Evolutionary conservation across 2,888 invertebrate species (phyloP).

Genomic region (Phasia obesa): DNA sequence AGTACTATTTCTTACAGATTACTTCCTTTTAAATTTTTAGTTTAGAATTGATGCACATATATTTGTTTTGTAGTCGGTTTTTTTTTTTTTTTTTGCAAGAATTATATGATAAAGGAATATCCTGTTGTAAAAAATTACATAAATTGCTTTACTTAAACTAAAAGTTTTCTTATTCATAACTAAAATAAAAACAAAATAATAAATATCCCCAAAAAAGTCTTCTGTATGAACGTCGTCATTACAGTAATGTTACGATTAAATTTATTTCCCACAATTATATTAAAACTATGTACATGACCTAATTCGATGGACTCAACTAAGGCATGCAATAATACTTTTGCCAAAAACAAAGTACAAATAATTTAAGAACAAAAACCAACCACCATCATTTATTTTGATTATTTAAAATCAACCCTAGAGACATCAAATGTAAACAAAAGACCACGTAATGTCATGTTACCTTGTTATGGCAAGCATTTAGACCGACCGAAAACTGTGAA

Average conservation of each 20-base stretch:
- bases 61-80: too few species aligned
- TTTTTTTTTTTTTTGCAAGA: too few species aligned
- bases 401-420: slow-evolving; percentile 65
- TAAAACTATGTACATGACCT: slow-evolving; percentile 48
- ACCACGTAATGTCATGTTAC: slow-evolving; percentile 14
- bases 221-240: too few species aligned
- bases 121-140: background rate
- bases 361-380: slow-evolving; percentile 26
- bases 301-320: slow-evolving; percentile 40
- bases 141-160: background rate
- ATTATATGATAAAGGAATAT: background rate
- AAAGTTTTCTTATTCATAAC: background rate
- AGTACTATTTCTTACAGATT: too few species aligned
- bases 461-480: background rate
- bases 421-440: slow-evolving; percentile 25
- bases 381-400: slow-evolving; percentile 52
- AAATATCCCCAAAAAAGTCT: too few species aligned
- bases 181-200: too few species aligned
- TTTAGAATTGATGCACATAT: too few species aligned
- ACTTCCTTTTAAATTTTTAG: too few species aligned
- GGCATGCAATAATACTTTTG: slow-evolving; percentile 4
- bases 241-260: slow-evolving; percentile 49
- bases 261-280: slow-evolving; percentile 49
- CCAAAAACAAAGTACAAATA: background rate
- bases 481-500: background rate